Evolutionary conservation across 1,140 invertebrate genomes (phyloP), one percentile per base, ranked within the genome.

Genomic region (Drosophila pectinifera): DNA sequence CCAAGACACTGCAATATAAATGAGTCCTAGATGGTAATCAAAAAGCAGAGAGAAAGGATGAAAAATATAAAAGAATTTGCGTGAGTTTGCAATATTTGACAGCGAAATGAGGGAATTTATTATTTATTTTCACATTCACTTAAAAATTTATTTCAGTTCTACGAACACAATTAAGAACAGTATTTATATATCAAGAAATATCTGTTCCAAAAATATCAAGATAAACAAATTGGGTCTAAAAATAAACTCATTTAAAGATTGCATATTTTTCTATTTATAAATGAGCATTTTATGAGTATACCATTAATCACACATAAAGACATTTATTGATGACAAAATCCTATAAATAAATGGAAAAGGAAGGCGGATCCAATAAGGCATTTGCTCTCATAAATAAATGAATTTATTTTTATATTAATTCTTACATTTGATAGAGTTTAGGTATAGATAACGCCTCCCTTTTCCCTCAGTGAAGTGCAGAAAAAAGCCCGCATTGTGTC

Each of bases 401-500:
- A n/a, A 22, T 22, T 28, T 28, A 28, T 28, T 28, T 24, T 26
- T 11, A 28, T 11, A 14, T 6, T 11, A 28, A 18, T 14, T 14
- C 5, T 8, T 14, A 5, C 2, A 14, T 14, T 28, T 7, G 7
- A 8, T n/a, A 11, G 14, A 49, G 13, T 0, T 10, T 26, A n/a
- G 1, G 16, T 49, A 49, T 8, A 13, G n/a, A 4, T 18, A 16
- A n/a, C n/a, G n/a, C 10, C 28, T 16, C 5, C 0, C 5, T 5
- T 58, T 63, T 59, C 11, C 3, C 49, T 11, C 48, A 64, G 51
- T 58, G 22, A 20, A 43, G 28, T 10, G 2, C 3, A 2, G 42
- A 24, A 61, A 36, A 61, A 54, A 45, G 22, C 49, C 64, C 6
- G 53, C 62, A 49, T 46, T 68, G 59, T 75, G 46, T 51, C 39